Conservation (phyloP, 1,140 invertebrate species). For the Temnothorax longispinosus region DNA sequence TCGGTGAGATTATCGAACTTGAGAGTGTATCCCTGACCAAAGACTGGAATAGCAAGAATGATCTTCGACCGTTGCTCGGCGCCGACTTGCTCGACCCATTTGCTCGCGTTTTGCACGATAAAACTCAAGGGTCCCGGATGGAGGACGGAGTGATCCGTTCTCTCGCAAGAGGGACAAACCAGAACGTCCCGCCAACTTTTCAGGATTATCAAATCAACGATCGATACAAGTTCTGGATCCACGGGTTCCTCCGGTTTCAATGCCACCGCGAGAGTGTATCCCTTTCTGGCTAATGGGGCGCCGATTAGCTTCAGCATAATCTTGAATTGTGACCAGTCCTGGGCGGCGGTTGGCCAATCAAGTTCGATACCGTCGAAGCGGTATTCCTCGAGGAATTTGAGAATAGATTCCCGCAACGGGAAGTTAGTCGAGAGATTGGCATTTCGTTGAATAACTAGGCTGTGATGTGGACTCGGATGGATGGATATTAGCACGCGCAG, state of each 20-base stretch:
- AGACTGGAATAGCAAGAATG: conserved; percentile 88
- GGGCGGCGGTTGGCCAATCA: conserved; percentile 86
- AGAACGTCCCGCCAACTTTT: conserved; percentile 79
- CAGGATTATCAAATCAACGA: conserved; percentile 80
- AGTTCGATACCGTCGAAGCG: conserved; percentile 89
- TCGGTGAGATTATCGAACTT: conserved; percentile 81
- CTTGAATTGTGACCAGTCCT: conserved; percentile 65
- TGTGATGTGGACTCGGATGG: conserved; percentile 49
- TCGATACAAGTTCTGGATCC: conserved; percentile 73
- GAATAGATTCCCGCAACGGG: conserved; percentile 78
- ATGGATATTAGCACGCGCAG: conserved; percentile 85
- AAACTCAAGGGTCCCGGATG: conserved; percentile 78
- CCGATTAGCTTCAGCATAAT: conserved; percentile 65
- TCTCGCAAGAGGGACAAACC: background rate
- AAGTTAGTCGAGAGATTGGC: conserved; percentile 48
- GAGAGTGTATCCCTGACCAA: conserved; percentile 88
- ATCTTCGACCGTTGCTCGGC: conserved; percentile 87
- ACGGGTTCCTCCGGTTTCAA: conserved; percentile 74
- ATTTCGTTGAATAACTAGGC: conserved; percentile 59
- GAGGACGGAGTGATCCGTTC: conserved; percentile 63
- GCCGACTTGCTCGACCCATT: conserved; percentile 80
- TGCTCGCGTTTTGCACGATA: conserved; percentile 69
- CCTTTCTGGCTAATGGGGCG: conserved; percentile 65
- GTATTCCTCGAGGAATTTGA: conserved; percentile 86
- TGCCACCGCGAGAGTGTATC: conserved; percentile 74